Percentiles rank a stretch among this genome's conserved stretches.
Evolutionary conservation across 2,113 vertebrate genomes (phyloP).

Genomic region (Rousettus leschenaultii): DNA sequence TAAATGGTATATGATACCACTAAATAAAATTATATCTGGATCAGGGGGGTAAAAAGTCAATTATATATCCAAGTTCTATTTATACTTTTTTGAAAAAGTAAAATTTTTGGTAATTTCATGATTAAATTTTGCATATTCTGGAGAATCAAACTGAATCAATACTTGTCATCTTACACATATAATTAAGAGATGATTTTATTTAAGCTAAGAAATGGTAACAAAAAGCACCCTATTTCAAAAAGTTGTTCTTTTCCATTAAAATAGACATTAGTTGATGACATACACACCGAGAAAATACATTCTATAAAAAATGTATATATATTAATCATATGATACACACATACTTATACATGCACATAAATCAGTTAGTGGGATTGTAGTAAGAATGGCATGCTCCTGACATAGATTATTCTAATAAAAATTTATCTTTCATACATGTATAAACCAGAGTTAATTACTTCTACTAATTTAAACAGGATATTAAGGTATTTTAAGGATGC

Average conservation of each 20-base stretch:
- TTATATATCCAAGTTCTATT: background rate
- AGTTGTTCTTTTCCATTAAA: conserved; percentile 9
- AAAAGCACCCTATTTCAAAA: background rate
- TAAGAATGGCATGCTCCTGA: background rate
- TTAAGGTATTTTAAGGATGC: background rate
- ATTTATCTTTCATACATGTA: background rate
- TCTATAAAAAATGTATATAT: background rate
- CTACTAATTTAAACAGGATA: background rate
- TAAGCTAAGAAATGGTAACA: background rate
- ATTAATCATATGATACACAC: background rate
- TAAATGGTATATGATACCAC: background rate
- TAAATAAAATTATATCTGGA: background rate
- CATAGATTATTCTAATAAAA: background rate
- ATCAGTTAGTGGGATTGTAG: background rate
- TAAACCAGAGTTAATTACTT: conserved; percentile 1
- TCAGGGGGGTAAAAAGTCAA: background rate
- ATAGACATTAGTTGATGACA: background rate
- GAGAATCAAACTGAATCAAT: background rate
- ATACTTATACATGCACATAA: background rate
- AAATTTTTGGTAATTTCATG: background rate
- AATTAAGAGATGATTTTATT: conserved; percentile 33
- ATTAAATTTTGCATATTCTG: background rate
- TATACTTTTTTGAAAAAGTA: background rate
- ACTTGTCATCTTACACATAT: background rate
- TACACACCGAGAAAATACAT: background rate